Percentiles rank a stretch among this genome's conserved stretches.
These are phyloP conservation scores for Lathamus discolor DNA, from an alignment of 2,113 vertebrate genomes.

Conservation along the genomic window DNA sequence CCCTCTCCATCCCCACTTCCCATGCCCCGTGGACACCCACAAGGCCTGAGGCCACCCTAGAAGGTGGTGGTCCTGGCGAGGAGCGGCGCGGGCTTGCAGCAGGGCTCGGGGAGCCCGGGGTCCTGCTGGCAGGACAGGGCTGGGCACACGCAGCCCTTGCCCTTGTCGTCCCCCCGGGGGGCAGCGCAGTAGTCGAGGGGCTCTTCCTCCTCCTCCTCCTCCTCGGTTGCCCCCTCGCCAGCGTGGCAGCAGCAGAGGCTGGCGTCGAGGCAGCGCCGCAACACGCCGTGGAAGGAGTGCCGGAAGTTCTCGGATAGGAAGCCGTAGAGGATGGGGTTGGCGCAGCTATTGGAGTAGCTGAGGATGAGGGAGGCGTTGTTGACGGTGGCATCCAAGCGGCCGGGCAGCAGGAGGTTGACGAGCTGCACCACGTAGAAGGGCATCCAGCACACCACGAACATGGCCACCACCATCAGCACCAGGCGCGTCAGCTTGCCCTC, in stretches of 20 bases:
- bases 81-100: slow-evolving; percentile 42
- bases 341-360: slow-evolving; percentile 90
- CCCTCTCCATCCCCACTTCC: neutral
- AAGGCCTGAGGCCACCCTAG: neutral
- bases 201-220: slow-evolving; percentile 67
- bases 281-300: slow-evolving; percentile 86
- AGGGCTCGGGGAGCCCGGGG: slow-evolving; percentile 50
- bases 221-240: fast-evolving
- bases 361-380: slow-evolving; percentile 89
- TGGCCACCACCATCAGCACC: slow-evolving; percentile 86
- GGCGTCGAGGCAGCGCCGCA: slow-evolving; percentile 74
- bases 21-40: neutral
- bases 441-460: slow-evolving; percentile 92
- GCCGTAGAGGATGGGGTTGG: slow-evolving; percentile 89
- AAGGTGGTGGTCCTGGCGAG: slow-evolving; percentile 69
- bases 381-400: slow-evolving; percentile 78
- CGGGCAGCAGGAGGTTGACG: slow-evolving; percentile 83
- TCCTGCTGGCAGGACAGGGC: slow-evolving; percentile 63
- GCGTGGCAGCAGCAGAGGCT: slow-evolving; percentile 49
- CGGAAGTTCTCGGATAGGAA: slow-evolving; percentile 90
- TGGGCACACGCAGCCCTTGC: slow-evolving; percentile 59
- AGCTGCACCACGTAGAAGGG: slow-evolving; percentile 89
- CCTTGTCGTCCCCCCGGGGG: slow-evolving; percentile 53
- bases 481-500: slow-evolving; percentile 87
- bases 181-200: slow-evolving; percentile 68